phyloP scores from a whole-genome alignment of 2,113 vertebrate species.

The Neoarius graeffei region DNA sequence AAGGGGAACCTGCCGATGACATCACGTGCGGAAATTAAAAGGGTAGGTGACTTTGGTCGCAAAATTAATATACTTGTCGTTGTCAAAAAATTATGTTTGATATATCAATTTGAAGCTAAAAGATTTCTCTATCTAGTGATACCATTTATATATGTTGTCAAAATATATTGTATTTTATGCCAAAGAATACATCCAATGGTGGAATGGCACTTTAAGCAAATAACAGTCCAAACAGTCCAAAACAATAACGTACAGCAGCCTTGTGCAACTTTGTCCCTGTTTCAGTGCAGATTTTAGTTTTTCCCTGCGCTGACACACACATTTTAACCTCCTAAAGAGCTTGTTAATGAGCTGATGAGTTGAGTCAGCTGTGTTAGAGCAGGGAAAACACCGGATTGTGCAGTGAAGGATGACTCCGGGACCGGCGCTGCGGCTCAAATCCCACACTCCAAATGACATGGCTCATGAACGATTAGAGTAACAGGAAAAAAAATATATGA shows the following conservation, averaged over 20 bases:
- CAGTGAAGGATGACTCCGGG: background rate
- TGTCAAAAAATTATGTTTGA: no score
- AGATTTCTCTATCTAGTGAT: no score
- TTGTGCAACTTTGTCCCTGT: background rate
- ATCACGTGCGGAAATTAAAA: no score
- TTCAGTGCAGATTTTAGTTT: background rate
- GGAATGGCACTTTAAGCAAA: no score
- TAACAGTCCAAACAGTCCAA: no score
- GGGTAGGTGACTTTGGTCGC: no score
- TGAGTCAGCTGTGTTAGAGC: slow-evolving; percentile 10
- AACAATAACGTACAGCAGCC: background rate
- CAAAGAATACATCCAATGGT: no score
- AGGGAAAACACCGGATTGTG: slow-evolving; percentile 12
- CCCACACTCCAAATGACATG: background rate
- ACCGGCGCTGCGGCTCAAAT: background rate
- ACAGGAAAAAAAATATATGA: background rate
- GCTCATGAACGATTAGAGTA: background rate
- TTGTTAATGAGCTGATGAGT: slow-evolving; percentile 34
- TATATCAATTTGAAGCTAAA: no score
- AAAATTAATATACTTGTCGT: no score
- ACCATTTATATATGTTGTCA: no score
- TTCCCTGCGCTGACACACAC: slow-evolving; percentile 8
- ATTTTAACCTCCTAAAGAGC: slow-evolving; percentile 7
- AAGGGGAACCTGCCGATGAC: no score
- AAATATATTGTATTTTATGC: no score